Base-by-base conservation (phyloP, 2,888 invertebrate genomes). In the Diarsia mendica region DNA sequence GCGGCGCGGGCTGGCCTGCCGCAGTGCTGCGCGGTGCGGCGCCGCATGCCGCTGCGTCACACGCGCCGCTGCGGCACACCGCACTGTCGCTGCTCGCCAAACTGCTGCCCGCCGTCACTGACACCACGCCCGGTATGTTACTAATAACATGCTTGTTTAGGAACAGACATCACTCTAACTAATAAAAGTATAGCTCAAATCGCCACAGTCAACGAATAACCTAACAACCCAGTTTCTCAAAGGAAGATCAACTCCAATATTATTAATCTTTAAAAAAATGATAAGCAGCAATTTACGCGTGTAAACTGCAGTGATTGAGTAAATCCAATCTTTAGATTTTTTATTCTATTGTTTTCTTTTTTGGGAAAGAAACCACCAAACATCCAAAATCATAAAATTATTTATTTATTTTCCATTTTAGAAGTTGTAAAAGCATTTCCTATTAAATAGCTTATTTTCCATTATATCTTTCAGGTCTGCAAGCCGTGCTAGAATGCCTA, bases 401-500 rank as follows among this genome's bases (percentile, higher is more conserved):
- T 28, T 28, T 28, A 28, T 28, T 28, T 28, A 28, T 28, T 28
- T 28, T 28, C 28, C 28, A 28, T 28, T 28, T 28, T 28, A 28
- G 28, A 28, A 28, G 2, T 28, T 28, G 28, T 28, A 28, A 28
- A 39, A 39, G 18, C 18, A 20, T 10, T 20, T 51, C 9, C 51
- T 10, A n/a, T 9, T 20, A 13, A 5, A 44, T 68, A 1, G 44
- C n/a, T 8, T 0, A 8, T 13, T 39, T 33, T 48, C 20, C 20
- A 23, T 46, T 0, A 23, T 39, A 44, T 0, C 46, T 55, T 33
- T 0, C 90, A 96, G 98, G 98, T 82, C 96, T 99, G 3, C 97
- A 98, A 63, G 97, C 98, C 0, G 98, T 98, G 89, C 97, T 99
- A 74, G 97, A 98, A 87, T 98, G 99, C 91, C 96, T 99, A 75